phyloP scores from a whole-genome alignment of 2,888 invertebrate species.

The Nymphalis c-album region DNA sequence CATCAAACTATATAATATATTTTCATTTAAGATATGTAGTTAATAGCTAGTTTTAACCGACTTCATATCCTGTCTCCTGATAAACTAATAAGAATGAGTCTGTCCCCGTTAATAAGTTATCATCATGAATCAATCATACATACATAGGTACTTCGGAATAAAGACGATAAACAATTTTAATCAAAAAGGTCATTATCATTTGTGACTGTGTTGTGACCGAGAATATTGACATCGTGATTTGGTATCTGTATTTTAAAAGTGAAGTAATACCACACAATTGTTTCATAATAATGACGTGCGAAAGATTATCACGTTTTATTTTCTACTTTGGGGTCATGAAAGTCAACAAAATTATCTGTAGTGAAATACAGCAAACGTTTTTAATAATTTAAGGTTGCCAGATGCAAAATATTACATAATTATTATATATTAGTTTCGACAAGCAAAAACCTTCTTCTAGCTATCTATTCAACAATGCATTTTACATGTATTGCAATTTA shows the following conservation, averaged over 20 bases:
- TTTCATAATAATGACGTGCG: slow-evolving; percentile 48
- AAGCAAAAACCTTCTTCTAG: no score
- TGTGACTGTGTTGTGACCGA: slow-evolving; percentile 25
- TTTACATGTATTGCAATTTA: no score
- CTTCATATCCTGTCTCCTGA: no score
- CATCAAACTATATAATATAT: no score
- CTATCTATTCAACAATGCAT: no score
- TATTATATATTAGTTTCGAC: background rate
- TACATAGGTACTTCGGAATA: background rate
- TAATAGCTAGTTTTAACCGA: no score
- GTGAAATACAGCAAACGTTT: background rate
- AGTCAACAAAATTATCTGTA: slow-evolving; percentile 26
- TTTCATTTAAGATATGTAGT: no score
- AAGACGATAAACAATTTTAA: slow-evolving; percentile 12
- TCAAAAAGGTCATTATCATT: slow-evolving; percentile 29
- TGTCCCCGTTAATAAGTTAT: background rate
- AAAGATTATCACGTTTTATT: slow-evolving; percentile 32
- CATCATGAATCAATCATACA: background rate
- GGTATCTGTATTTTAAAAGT: slow-evolving; percentile 26
- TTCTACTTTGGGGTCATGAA: slow-evolving; percentile 33
- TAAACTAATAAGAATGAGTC: no score
- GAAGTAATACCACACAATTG: slow-evolving; percentile 35
- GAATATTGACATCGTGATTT: slow-evolving; percentile 32
- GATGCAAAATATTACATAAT: background rate
- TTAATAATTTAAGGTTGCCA: slow-evolving; percentile 3